Conservation (phyloP, 2,888 invertebrate genomes). For the Pemphredon lugubris region DNA sequence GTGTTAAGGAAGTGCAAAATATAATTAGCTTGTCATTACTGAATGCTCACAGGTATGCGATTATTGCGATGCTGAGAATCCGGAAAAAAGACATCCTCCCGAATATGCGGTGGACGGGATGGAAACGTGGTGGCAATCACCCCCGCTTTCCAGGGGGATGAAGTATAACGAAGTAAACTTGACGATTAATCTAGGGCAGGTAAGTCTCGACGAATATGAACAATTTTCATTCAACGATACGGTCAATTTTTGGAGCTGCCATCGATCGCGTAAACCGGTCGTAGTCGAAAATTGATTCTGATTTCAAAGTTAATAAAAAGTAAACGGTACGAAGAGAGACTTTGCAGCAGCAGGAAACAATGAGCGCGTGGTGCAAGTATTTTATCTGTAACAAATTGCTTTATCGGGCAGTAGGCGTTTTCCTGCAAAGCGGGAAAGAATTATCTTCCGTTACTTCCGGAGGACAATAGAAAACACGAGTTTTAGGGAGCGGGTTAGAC, state of each 20-base stretch:
- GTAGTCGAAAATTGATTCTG: no score
- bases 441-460: slow-evolving; percentile 65
- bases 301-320: no score
- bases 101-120: slow-evolving; percentile 97
- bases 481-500: slow-evolving; percentile 28
- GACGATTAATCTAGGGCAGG: slow-evolving; percentile 98
- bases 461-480: slow-evolving; percentile 48
- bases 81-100: slow-evolving; percentile 92
- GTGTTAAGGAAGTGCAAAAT: no score
- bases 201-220: slow-evolving; percentile 82
- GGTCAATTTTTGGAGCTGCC: no score
- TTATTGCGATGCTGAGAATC: slow-evolving; percentile 89
- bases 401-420: slow-evolving; percentile 71
- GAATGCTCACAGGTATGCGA: slow-evolving; percentile 90
- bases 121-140: slow-evolving; percentile 99
- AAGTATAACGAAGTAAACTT: slow-evolving; percentile 98
- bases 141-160: slow-evolving; percentile 97
- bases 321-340: slow-evolving; percentile 1
- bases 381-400: slow-evolving; percentile 61
- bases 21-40: not conserved
- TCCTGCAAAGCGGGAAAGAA: slow-evolving; percentile 70
- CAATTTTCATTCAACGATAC: no score
- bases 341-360: slow-evolving; percentile 48
- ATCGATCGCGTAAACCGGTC: no score
- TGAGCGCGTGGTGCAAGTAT: slow-evolving; percentile 37